These are phyloP conservation scores for Tachystola acroxantha DNA, from an alignment of 2,888 invertebrate genomes.

Conservation along the genomic window DNA sequence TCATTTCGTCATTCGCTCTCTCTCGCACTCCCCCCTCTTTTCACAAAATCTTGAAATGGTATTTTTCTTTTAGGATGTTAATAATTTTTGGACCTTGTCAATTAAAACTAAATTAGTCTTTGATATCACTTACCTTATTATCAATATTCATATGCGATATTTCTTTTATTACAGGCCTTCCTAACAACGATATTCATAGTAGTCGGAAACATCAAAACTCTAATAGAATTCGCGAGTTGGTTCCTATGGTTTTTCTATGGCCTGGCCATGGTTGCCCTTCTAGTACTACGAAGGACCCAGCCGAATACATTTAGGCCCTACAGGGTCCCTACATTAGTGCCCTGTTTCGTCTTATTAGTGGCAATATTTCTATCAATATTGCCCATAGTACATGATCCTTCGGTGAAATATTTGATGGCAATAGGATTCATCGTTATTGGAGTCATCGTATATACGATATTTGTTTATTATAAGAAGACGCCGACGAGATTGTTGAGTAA, in stretches of 20 bases:
- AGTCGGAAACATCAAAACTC: conserved; percentile 84
- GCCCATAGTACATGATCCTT: conserved; percentile 87
- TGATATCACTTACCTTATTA: too few relatives aligned
- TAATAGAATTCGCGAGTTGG: conserved; percentile 93
- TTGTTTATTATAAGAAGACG: conserved; percentile 83
- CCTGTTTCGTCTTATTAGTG: conserved; percentile 83
- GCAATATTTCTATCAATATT: conserved; percentile 85
- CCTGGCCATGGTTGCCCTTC: conserved; percentile 86
- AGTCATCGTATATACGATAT: conserved; percentile 83
- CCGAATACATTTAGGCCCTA: conserved; percentile 84
- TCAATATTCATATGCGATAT: too few relatives aligned
- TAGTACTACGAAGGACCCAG: conserved; percentile 85
- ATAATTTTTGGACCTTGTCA: too few relatives aligned
- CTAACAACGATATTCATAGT: conserved; percentile 84
- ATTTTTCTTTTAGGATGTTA: too few relatives aligned
- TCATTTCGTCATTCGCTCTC: too few relatives aligned
- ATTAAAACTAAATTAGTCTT: too few relatives aligned
- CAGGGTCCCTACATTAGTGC: conserved; percentile 84
- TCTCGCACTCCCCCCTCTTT: too few relatives aligned
- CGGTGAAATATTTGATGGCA: conserved; percentile 86
- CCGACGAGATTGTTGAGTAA: conserved; percentile 81
- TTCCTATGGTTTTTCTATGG: conserved; percentile 94
- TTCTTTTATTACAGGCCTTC: too few relatives aligned
- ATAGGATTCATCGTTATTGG: conserved; percentile 84
- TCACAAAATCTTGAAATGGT: too few relatives aligned